Evolutionary conservation across 2,113 vertebrate species (phyloP).

Genomic region (Chitala chitala): DNA sequence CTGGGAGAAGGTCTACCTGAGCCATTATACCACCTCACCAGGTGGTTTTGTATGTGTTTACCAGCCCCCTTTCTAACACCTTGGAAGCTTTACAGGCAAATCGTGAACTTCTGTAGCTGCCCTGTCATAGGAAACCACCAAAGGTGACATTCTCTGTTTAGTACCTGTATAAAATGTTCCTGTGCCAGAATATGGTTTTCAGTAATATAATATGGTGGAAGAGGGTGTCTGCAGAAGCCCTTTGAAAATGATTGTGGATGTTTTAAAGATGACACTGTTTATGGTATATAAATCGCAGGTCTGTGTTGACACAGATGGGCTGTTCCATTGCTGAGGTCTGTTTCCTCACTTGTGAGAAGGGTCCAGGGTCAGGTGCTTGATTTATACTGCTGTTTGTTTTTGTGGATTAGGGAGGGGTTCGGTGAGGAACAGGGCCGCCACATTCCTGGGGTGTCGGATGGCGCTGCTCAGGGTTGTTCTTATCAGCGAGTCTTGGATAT

Average conservation of each 20-base stretch:
- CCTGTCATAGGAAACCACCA: no score
- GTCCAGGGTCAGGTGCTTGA: not conserved
- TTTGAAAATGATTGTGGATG: not conserved
- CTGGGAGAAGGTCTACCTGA: no score
- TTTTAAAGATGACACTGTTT: not conserved
- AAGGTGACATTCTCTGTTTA: not conserved
- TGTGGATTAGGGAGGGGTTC: not conserved
- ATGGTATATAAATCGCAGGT: not conserved
- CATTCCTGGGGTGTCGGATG: not conserved
- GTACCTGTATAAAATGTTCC: not conserved
- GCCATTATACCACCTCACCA: no score
- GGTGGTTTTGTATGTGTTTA: no score
- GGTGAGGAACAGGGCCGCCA: not conserved
- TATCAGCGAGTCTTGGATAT: not conserved
- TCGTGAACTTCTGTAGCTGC: no score
- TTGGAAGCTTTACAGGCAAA: no score
- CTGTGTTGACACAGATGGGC: not conserved
- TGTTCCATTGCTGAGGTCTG: not conserved
- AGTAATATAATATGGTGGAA: not conserved
- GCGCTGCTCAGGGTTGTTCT: not conserved
- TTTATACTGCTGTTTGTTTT: constrained; percentile 5
- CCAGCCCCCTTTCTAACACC: no score
- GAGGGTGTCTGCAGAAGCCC: not conserved
- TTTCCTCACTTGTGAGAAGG: not conserved
- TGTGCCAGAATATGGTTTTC: not conserved